Conservation (phyloP, 2,888 invertebrate genomes). For the Hydroisotoma schaefferi region DNA sequence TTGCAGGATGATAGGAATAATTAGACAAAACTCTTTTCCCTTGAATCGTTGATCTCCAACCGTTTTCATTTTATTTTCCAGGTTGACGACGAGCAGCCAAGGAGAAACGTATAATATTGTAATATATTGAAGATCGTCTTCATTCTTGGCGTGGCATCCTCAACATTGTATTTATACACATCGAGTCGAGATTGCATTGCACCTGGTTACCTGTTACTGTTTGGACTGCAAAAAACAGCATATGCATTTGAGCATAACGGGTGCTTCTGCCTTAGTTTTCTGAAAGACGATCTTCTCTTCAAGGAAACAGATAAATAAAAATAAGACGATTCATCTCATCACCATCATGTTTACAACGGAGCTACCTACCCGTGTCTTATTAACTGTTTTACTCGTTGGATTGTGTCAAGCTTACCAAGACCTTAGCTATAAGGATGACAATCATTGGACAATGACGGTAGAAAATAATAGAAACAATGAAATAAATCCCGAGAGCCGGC, state of each 20-base stretch:
- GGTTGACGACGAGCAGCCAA: slow-evolving; percentile 5
- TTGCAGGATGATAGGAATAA: not conserved
- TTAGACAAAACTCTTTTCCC: not conserved
- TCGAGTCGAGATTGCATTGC: not conserved
- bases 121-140: slow-evolving; percentile 15
- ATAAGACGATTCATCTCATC: slow-evolving; percentile 10
- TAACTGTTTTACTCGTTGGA: slow-evolving; percentile 42
- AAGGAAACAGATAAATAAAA: not conserved
- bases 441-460: not conserved
- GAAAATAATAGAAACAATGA: not conserved
- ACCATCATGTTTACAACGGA: slow-evolving; percentile 44
- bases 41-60: slow-evolving; percentile 10
- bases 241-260: slow-evolving; percentile 45
- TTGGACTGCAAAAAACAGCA: slow-evolving; percentile 10
- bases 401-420: not conserved
- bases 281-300: not conserved
- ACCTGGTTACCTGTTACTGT: slow-evolving; percentile 3
- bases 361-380: slow-evolving; percentile 44
- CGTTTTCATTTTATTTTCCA: slow-evolving; percentile 14
- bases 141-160: slow-evolving; percentile 17
- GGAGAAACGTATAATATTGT: slow-evolving; percentile 8
- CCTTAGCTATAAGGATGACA: not conserved
- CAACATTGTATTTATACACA: not conserved
- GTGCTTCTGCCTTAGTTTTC: not conserved
- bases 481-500: slow-evolving; percentile 12